phyloP scores from a whole-genome alignment of 2,113 vertebrate species.

The Perca schrenkii region DNA sequence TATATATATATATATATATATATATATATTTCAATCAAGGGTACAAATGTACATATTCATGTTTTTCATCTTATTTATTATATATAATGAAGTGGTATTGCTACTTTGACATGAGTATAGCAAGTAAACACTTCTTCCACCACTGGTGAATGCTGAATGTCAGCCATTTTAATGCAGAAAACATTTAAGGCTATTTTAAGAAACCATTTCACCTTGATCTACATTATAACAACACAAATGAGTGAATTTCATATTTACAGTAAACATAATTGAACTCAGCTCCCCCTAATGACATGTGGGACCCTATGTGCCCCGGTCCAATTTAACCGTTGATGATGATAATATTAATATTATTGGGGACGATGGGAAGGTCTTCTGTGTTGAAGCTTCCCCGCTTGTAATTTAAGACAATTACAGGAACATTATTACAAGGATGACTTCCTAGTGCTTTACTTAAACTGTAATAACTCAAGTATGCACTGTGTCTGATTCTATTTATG shows the following conservation, averaged over 20 bases:
- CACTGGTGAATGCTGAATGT: not conserved
- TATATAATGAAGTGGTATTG: not conserved
- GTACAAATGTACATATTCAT: too few relatives aligned
- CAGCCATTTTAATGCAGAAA: not conserved
- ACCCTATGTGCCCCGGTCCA: slow-evolving; percentile 7
- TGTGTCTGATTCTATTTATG: too few relatives aligned
- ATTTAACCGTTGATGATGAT: slow-evolving; percentile 8
- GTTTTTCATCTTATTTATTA: too few relatives aligned
- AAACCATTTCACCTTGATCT: not conserved
- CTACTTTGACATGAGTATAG: not conserved
- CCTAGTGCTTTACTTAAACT: not conserved
- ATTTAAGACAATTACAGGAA: slow-evolving; percentile 2
- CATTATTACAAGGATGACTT: not conserved
- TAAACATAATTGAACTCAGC: not conserved
- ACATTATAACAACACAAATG: not conserved
- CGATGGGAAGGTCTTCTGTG: not conserved
- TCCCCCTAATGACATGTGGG: slow-evolving; percentile 23
- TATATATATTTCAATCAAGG: too few relatives aligned
- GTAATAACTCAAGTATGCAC: not conserved
- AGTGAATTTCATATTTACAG: not conserved
- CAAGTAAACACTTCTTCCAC: not conserved
- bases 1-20: too few relatives aligned
- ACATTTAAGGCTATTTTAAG: not conserved
- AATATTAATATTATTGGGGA: slow-evolving; percentile 15
- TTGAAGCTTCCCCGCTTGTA: not conserved